Evolutionary conservation across 1,140 invertebrate species (phyloP).

Genomic region (Aphelenchoides besseyi): DNA sequence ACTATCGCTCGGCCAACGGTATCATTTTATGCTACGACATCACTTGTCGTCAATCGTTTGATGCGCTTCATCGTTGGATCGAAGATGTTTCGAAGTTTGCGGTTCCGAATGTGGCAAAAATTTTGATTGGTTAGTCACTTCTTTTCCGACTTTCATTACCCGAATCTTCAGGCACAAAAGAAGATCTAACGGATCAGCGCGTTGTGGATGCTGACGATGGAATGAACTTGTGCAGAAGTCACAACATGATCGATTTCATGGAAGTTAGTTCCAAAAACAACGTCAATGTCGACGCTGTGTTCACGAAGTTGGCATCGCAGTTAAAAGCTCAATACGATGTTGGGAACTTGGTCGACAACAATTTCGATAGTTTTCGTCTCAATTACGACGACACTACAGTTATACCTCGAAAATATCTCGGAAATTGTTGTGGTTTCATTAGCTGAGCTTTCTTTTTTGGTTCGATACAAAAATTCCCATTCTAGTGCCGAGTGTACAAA

Average conservation of each 20-base stretch:
- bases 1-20: constrained; percentile 69
- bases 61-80: constrained; percentile 84
- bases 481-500: neutral
- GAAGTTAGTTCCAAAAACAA: constrained; percentile 58
- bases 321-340: constrained; percentile 58
- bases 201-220: constrained; percentile 51
- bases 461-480: neutral
- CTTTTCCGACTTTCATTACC: neutral
- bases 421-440: constrained; percentile 1
- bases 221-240: constrained; percentile 40
- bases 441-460: neutral
- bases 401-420: constrained; percentile 43
- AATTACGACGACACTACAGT: constrained; percentile 48
- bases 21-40: constrained; percentile 82
- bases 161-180: constrained; percentile 50
- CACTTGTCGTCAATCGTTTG: constrained; percentile 82
- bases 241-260: constrained; percentile 52
- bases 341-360: constrained; percentile 36
- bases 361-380: constrained; percentile 54
- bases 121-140: constrained; percentile 74
- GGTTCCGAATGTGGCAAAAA: constrained; percentile 80
- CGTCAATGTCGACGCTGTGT: constrained; percentile 56
- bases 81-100: constrained; percentile 88
- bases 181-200: constrained; percentile 47
- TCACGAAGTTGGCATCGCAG: constrained; percentile 50